Evolutionary conservation across 2,113 vertebrate genomes (phyloP), one percentile per base, ranked within the genome.

Genomic region (Dasyornis broadbenti): DNA sequence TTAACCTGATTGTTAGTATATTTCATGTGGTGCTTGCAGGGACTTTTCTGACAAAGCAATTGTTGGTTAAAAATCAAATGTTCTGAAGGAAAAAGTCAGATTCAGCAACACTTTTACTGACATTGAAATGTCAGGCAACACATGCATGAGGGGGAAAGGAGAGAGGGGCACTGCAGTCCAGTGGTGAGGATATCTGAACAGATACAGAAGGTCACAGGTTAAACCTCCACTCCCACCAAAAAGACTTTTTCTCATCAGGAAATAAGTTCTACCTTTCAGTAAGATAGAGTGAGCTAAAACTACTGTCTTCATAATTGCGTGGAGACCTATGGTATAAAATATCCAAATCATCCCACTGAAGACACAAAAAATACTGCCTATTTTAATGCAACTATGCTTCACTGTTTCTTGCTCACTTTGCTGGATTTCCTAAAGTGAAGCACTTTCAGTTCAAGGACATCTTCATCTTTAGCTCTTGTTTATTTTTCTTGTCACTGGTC

Each of bases 401-500:
- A 88, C 82, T 81, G 56, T 93, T 87, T 94, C 89, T 92, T 22
- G 7, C 65, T 90, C 64, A 91, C 92, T 95, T 89, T 95, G 92
- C 78, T 93, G 23, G 80, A 66, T 86, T 96, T 94, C 87, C 86
- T 95, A 90, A 96, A 95, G 87, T 82, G 80, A 95, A 95, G 87
- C 85, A 94, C 93, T 97, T 95, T 92, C 18, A 7, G 95, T 92
- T 97, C 96, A 96, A 96, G 96, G 96, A 93, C 94, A 92, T 96
- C 94, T 96, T 95, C 91, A 90, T 97, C 95, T 94, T 88, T 94
- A 94, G 93, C 65, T 95, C 90, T 96, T 97, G 96, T 96, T 97
- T 97, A 96, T 95, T 96, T 96, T 96, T 97, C 96, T 96, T 96
- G 94, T 97, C 96, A 96, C 85, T 95, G 82, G 96, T 93, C 95